Evolutionary conservation across 1,140 invertebrate genomes (phyloP).

Genomic region (Tetraneura akinire): DNA sequence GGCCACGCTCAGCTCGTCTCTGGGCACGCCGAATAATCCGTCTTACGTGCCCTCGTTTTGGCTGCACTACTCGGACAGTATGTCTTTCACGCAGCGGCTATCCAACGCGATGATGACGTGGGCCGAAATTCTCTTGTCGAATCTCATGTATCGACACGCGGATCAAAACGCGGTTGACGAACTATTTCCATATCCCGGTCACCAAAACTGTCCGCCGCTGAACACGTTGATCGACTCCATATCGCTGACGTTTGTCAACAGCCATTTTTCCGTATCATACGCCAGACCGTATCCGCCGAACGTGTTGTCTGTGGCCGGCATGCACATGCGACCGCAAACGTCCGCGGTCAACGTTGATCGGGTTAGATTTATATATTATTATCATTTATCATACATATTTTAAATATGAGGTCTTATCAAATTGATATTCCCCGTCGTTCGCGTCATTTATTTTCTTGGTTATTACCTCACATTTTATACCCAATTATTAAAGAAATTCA

Average conservation of each 20-base stretch:
- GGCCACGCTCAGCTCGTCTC: background rate
- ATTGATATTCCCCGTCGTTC: too few species aligned
- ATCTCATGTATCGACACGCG: background rate
- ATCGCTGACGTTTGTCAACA: conserved; percentile 64
- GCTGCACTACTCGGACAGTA: background rate
- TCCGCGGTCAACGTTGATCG: background rate
- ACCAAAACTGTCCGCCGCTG: conserved; percentile 18
- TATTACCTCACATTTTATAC: too few species aligned
- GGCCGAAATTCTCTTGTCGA: background rate
- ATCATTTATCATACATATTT: too few species aligned
- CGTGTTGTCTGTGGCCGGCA: conserved; percentile 65
- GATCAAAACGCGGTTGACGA: background rate
- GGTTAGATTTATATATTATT: background rate
- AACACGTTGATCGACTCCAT: conserved; percentile 54
- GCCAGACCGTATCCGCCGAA: conserved; percentile 61
- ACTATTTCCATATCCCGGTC: conserved; percentile 14
- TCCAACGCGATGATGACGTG: background rate
- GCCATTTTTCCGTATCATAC: conserved; percentile 62
- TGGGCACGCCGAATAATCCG: background rate
- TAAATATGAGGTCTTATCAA: too few species aligned
- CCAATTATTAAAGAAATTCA: too few species aligned
- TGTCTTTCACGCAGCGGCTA: conserved; percentile 17
- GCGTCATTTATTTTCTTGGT: too few species aligned
- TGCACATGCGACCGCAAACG: conserved; percentile 59
- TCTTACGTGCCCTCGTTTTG: conserved; percentile 22